Evolutionary conservation across 1,140 invertebrate genomes (phyloP).

Genomic region (Goniozus legneri): DNA sequence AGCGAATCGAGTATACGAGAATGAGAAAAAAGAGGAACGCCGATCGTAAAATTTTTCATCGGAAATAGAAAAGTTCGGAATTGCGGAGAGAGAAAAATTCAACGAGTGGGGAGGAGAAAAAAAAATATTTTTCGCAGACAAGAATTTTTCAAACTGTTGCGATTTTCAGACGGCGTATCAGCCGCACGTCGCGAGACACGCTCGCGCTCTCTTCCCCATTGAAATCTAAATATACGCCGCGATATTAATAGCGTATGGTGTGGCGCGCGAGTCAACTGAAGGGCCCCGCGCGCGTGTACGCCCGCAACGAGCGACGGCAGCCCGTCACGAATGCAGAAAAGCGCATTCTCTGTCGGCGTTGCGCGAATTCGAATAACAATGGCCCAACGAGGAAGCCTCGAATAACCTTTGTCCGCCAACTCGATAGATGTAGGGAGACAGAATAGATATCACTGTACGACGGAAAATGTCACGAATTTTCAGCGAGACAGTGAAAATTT

Average conservation of each 20-base stretch:
- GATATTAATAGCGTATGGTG: conserved; percentile 46
- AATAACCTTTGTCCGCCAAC: no score
- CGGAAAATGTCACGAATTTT: no score
- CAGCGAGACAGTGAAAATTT: no score
- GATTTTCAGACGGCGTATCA: conserved; percentile 33
- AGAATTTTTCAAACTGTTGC: conserved; percentile 20
- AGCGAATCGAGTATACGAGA: no score
- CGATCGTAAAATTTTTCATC: no score
- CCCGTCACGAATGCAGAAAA: conserved; percentile 18
- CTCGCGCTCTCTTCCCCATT: conserved; percentile 40
- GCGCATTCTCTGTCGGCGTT: conserved; percentile 16
- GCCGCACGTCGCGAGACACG: conserved; percentile 25
- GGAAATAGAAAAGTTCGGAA: no score
- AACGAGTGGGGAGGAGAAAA: conserved; percentile 2
- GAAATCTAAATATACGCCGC: conserved; percentile 46
- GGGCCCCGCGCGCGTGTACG: conserved; percentile 27
- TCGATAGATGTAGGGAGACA: no score
- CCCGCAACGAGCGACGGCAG: conserved; percentile 18
- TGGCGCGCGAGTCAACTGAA: conserved; percentile 27
- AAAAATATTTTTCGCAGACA: conserved; percentile 8
- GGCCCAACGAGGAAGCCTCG: no score
- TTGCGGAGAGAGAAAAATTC: neutral
- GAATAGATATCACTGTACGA: no score
- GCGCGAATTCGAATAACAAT: neutral
- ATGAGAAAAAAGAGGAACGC: no score